phyloP scores from a whole-genome alignment of 2,888 invertebrate species.

The Synergus umbraculus region DNA sequence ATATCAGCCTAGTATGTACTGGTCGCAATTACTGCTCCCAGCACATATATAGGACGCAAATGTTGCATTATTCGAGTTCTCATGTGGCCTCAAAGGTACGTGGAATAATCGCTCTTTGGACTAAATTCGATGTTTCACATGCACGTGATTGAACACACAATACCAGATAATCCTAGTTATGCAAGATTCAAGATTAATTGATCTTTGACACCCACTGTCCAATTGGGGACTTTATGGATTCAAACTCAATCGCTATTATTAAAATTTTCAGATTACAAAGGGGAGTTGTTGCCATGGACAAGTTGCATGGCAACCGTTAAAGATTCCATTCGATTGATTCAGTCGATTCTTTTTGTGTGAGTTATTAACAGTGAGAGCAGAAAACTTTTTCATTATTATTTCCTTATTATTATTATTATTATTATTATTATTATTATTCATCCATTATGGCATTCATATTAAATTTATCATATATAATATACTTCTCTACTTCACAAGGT shows the following conservation, averaged over 20 bases:
- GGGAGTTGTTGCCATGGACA: not conserved
- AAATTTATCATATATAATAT: no score
- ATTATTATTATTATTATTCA: no score
- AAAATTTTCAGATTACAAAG: not conserved
- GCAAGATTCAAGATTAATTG: conserved; percentile 14
- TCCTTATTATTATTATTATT: no score
- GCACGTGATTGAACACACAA: not conserved
- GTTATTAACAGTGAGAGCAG: not conserved
- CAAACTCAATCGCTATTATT: not conserved
- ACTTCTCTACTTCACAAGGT: no score
- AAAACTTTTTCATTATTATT: not conserved
- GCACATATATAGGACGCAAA: conserved; percentile 29
- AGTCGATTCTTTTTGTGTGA: no score
- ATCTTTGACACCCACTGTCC: not conserved
- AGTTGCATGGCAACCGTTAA: not conserved
- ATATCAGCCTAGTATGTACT: not conserved
- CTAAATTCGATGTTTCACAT: conserved; percentile 23
- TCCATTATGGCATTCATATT: no score
- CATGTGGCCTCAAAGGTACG: conserved; percentile 47
- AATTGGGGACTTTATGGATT: not conserved
- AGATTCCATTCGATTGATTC: no score
- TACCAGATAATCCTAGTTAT: not conserved
- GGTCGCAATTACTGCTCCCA: conserved; percentile 29
- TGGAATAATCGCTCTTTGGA: conserved; percentile 44
- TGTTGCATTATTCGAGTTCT: conserved; percentile 49